These are phyloP conservation scores for Oreonectes daqikongensis DNA, from an alignment of 2,797 vertebrate genomes.

Conservation along the genomic window DNA sequence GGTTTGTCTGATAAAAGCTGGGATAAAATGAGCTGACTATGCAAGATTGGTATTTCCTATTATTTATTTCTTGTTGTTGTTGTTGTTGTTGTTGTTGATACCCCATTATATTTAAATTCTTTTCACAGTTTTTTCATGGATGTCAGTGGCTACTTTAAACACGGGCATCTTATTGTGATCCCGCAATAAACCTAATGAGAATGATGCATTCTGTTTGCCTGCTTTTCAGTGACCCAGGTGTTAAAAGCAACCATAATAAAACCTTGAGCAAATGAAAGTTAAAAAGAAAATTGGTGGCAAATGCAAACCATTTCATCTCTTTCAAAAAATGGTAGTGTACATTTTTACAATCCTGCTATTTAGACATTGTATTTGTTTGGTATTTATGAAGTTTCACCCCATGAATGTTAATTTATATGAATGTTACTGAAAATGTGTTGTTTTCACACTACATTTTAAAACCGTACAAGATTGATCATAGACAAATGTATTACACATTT, in stretches of 20 bases:
- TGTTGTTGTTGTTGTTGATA: neutral
- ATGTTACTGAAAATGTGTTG: conserved; percentile 35
- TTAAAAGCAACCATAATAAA: conserved; percentile 1
- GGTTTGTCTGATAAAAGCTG: conserved; percentile 31
- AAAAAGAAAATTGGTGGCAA: conserved; percentile 1
- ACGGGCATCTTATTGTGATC: neutral
- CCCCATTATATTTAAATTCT: conserved; percentile 33
- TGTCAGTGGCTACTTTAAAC: conserved; percentile 28
- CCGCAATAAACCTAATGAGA: neutral
- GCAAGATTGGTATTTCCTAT: conserved; percentile 45
- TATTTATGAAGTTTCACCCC: conserved; percentile 37
- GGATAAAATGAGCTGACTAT: conserved; percentile 53
- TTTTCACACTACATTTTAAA: conserved; percentile 39
- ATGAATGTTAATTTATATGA: conserved; percentile 51
- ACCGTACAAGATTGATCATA: conserved; percentile 28
- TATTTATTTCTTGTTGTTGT: conserved; percentile 14
- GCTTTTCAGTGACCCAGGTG: neutral
- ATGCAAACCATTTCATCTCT: too few species aligned
- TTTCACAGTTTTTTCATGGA: conserved; percentile 4
- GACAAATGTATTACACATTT: conserved; percentile 55
- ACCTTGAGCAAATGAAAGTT: neutral
- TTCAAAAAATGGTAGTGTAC: too few species aligned
- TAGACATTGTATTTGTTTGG: conserved; percentile 18
- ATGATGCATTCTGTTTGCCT: neutral
- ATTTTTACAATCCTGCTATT: conserved; percentile 1